These are phyloP conservation scores for Pelodytes ibericus DNA, from an alignment of 2,797 vertebrate species.

Conservation along the genomic window DNA sequence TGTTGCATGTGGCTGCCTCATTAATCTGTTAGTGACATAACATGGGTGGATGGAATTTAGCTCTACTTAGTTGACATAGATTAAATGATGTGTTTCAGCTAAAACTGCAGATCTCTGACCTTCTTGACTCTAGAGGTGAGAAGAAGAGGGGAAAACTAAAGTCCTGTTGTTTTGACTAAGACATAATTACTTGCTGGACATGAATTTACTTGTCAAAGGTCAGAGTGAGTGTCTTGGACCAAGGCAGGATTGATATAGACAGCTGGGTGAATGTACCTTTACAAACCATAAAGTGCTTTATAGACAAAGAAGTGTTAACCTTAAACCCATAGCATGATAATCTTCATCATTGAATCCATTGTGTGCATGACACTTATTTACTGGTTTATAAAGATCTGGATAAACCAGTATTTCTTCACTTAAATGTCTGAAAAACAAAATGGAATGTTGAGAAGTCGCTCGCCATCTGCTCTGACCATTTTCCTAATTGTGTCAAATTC, in stretches of 20 bases:
- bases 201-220: slow-evolving; percentile 41
- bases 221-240: background rate
- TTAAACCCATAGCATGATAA: background rate
- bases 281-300: background rate
- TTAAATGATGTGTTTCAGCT: slow-evolving; percentile 32
- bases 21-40: background rate
- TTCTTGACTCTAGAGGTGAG: slow-evolving; percentile 30
- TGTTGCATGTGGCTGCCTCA: background rate
- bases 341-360: background rate
- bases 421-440: background rate
- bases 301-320: slow-evolving; percentile 10
- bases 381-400: background rate
- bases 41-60: background rate
- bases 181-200: slow-evolving; percentile 17
- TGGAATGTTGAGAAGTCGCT: background rate
- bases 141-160: slow-evolving; percentile 8
- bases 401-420: background rate
- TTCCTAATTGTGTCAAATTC: background rate
- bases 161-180: slow-evolving; percentile 9
- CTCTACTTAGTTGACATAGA: slow-evolving; percentile 9
- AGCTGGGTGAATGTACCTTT: no score
- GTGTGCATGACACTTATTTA: background rate
- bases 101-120: slow-evolving; percentile 33
- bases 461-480: background rate
- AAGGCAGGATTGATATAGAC: slow-evolving; percentile 9